phyloP scores from a whole-genome alignment of 2,113 vertebrate species.

The Colius striatus region DNA sequence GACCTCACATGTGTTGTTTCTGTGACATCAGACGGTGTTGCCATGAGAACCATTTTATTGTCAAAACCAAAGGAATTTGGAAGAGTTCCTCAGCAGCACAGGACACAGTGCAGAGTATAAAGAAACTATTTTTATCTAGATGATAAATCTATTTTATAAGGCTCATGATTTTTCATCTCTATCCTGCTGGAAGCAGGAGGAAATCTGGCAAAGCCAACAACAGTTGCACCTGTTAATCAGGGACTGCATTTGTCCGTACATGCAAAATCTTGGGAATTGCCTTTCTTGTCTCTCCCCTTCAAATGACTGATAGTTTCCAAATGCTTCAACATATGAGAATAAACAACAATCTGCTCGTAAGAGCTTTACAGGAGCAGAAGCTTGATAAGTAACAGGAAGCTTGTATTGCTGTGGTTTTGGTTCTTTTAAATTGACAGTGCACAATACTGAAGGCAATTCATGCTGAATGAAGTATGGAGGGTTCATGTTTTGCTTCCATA shows the following conservation, averaged over 20 bases:
- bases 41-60: slow-evolving; percentile 64
- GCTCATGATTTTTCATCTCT: background rate
- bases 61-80: slow-evolving; percentile 50
- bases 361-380: background rate
- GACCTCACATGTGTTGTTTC: slow-evolving; percentile 70
- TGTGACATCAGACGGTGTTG: slow-evolving; percentile 75
- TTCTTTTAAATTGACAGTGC: background rate
- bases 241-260: background rate
- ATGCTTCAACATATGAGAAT: slow-evolving; percentile 33
- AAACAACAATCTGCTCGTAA: slow-evolving; percentile 5
- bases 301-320: slow-evolving; percentile 55
- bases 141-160: slow-evolving; percentile 45
- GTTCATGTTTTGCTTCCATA: background rate
- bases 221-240: slow-evolving; percentile 44
- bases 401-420: background rate
- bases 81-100: background rate
- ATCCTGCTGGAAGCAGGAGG: slow-evolving; percentile 11
- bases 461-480: background rate
- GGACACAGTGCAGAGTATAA: background rate
- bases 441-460: background rate
- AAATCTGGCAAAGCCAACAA: background rate
- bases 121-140: background rate
- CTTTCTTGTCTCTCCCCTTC: slow-evolving; percentile 8
- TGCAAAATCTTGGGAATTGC: slow-evolving; percentile 51
- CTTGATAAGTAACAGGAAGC: background rate